Base-by-base conservation (phyloP, 2,888 invertebrate genomes). In the Pharmacophagus antenor region DNA sequence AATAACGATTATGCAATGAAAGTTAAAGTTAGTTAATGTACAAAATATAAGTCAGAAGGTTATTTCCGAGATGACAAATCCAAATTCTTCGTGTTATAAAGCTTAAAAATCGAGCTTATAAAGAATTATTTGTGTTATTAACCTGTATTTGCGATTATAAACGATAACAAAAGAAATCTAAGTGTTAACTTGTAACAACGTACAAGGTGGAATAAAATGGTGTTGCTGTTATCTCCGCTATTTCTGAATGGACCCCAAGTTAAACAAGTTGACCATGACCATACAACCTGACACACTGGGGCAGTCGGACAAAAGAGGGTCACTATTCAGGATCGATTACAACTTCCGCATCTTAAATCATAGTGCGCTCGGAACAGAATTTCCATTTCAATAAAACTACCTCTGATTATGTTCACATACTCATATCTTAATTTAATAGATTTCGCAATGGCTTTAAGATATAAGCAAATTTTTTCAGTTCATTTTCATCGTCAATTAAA, bases 201-300 rank as follows among this genome's bases (percentile, higher is more conserved):
- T 37, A 2, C 3, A 15, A n/a, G 37, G n/a, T n/a, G 4, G n/a
- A 37, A 37, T n/a, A 15, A 37, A 3, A 37, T n/a, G 15, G 15
- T n/a, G 7, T 37, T 37, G n/a, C 15, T 37, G 37, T 37, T 37
- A 37, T 37, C 37, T 37, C 37, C 15, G 37, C 15, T 37, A 25
- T 12, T 18, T 4, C 18, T 49, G 25, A 27, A 49, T 49, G 5
- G 18, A 10, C 18, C 46, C n/a, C 49, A 66, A 52, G 69, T 63
- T 62, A 63, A 62, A 65, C 73, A 65, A 71, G 71, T 69, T 76
- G 77, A 74, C 73, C 74, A 69, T 22, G 58, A 74, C 68, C 77
- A 59, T 63, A 63, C 76, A 77, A 88, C 88, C 85, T 88, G 88
- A 74, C 73, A n/a, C n/a, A 70, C 62, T 71, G 75, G 86, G 86